Evolutionary conservation across 2,888 invertebrate species (phyloP), one percentile per base, ranked within the genome.

Genomic region (Archips crataeganus): DNA sequence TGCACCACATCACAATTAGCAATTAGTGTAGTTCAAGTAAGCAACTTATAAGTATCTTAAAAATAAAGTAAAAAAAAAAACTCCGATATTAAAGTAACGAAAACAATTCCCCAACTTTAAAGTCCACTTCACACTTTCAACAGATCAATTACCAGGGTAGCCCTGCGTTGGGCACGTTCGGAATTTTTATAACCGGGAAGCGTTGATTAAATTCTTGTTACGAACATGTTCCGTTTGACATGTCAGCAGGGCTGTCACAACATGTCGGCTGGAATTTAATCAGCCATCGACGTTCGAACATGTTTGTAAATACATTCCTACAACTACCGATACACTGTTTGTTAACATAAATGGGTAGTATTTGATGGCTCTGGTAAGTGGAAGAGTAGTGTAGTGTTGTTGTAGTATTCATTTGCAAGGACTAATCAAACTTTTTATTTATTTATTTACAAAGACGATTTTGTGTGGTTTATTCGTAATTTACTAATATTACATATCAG

Each of bases 161-260:
- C 84, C 84, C 84, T 84, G 72, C 75, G 71, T 74, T 74, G 71
- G 64, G 72, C 73, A 39, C 60, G 71, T 74, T 73, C 74, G 73
- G 75, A 71, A 76, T 77, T 83, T 82, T 85, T 85, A 82, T 78
- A 79, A 77, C 66, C 67, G 57, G 60, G 71, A 75, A 77, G 81
- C 83, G 84, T 80, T 85, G 85, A 88, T 87, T 85, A 85, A 86
- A 86, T 86, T 86, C 85, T 81, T 85, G 83, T 84, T 79, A 79
- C 76, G 74, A 75, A 79, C 78, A 67, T 77, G 60, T 79, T 81
- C 80, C 82, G 81, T 82, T 77, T 77, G 79, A 83, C 79, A 79
- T 79, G 79, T 82, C 80, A 79, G 80, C 80, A 79, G 80, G 79
- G 76, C 77, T 80, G 81, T 83, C 83, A 82, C 80, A 85, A 82